These are phyloP conservation scores for Oxycera nigricornis DNA, from an alignment of 2,888 invertebrate genomes.

Conservation along the genomic window DNA sequence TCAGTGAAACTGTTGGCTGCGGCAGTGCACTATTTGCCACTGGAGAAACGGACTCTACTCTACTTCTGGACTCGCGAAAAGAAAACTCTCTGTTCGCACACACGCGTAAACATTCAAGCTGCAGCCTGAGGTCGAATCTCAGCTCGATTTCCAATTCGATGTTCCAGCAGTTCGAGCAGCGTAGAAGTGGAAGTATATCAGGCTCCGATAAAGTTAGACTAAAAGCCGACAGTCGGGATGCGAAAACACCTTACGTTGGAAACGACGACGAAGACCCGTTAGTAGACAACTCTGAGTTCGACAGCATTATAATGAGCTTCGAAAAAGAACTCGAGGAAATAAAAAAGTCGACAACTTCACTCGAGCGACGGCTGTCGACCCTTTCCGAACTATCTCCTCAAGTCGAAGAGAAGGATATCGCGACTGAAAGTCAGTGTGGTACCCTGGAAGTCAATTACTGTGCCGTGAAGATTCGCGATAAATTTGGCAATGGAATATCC, in stretches of 20 bases:
- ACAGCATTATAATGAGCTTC: conserved; percentile 61
- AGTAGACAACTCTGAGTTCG: conserved; percentile 61
- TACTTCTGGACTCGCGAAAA: conserved; percentile 49
- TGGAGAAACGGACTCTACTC: conserved; percentile 55
- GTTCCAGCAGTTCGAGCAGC: conserved; percentile 57
- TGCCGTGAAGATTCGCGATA: conserved; percentile 56
- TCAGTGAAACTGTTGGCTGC: conserved; percentile 57
- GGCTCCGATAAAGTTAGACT: conserved; percentile 50
- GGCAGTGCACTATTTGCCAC: conserved; percentile 53
- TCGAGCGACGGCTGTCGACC: conserved; percentile 58
- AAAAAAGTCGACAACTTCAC: conserved; percentile 60
- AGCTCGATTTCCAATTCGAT: conserved; percentile 60
- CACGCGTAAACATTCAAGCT: conserved; percentile 56
- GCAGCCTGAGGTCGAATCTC: conserved; percentile 59
- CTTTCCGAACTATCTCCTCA: conserved; percentile 60
- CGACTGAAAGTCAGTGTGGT: conserved; percentile 41
- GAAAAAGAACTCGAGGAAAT: conserved; percentile 62
- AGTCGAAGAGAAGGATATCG: conserved; percentile 59
- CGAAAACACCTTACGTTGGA: conserved; percentile 48
- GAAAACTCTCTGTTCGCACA: conserved; percentile 47
- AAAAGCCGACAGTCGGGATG: conserved; percentile 49
- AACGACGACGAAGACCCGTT: conserved; percentile 56
- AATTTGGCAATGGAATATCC: conserved; percentile 53
- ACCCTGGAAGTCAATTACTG: conserved; percentile 55
- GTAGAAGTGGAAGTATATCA: conserved; percentile 55